Evolutionary conservation across 2,888 invertebrate species (phyloP).

Genomic region (Mythimna albipuncta): DNA sequence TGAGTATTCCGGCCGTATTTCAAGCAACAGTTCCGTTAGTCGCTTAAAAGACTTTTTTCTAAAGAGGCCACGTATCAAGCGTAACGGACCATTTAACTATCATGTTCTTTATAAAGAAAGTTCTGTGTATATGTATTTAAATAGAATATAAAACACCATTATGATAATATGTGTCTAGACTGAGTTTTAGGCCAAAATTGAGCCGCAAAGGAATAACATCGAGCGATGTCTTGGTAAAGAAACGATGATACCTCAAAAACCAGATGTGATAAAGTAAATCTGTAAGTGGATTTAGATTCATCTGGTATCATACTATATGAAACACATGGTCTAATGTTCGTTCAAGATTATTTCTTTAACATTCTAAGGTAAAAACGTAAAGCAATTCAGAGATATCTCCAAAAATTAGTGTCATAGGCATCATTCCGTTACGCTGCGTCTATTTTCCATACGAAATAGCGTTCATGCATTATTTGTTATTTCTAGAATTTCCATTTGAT

Average conservation of each 20-base stretch:
- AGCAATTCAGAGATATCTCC: not conserved
- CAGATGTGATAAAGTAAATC: slow-evolving; percentile 35
- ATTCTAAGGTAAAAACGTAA: not conserved
- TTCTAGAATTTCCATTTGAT: slow-evolving; percentile 23
- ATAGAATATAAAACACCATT: not conserved
- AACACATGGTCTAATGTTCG: slow-evolving; percentile 4
- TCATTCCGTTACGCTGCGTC: not conserved
- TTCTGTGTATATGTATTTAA: not conserved
- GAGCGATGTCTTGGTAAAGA: slow-evolving; percentile 2
- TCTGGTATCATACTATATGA: not conserved
- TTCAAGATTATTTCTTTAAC: slow-evolving; percentile 10
- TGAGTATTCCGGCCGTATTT: not conserved
- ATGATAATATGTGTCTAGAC: not conserved
- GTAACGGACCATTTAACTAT: not conserved
- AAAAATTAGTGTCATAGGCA: not conserved
- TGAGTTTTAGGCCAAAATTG: not conserved
- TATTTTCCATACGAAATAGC: not conserved
- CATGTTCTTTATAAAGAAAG: not conserved
- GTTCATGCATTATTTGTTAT: not conserved
- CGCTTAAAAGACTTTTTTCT: not conserved
- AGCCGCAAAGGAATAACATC: not conserved
- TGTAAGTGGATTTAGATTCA: slow-evolving; percentile 32
- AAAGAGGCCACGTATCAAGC: not conserved
- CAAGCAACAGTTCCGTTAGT: not conserved
- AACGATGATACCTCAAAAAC: slow-evolving; percentile 33